Conservation (phyloP, 2,888 invertebrate genomes). For the Eristalis pertinax region DNA sequence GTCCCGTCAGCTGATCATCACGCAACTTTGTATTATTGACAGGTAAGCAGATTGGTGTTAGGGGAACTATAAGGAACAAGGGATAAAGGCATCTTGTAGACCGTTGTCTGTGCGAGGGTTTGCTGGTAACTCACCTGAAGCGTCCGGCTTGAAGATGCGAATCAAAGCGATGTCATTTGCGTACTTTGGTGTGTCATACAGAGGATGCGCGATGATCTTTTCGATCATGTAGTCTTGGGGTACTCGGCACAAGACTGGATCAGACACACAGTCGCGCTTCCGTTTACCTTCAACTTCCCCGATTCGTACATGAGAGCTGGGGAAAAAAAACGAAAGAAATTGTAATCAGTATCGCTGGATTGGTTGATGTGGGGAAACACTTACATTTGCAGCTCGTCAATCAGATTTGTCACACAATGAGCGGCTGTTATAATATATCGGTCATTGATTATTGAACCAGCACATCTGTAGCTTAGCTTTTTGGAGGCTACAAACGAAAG, state of each 20-base stretch:
- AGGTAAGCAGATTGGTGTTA: constrained; percentile 83
- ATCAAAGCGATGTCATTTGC: constrained; percentile 85
- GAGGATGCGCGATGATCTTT: constrained; percentile 82
- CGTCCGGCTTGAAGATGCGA: constrained; percentile 80
- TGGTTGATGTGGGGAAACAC: constrained; percentile 49
- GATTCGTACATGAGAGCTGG: constrained; percentile 84
- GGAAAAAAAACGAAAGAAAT: constrained; percentile 50
- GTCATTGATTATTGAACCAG: constrained; percentile 83
- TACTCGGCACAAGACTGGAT: constrained; percentile 80
- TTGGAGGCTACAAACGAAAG: constrained; percentile 72
- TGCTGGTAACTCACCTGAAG: constrained; percentile 55
- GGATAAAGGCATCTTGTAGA: neutral
- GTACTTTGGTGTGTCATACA: constrained; percentile 82
- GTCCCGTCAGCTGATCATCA: constrained; percentile 81
- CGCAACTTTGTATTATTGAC: constrained; percentile 75
- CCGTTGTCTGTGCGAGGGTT: neutral
- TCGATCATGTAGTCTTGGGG: constrained; percentile 83
- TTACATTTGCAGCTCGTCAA: constrained; percentile 81
- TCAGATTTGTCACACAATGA: constrained; percentile 83
- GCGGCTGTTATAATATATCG: constrained; percentile 84
- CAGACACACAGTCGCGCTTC: constrained; percentile 81
- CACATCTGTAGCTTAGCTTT: constrained; percentile 79
- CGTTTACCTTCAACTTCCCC: constrained; percentile 84
- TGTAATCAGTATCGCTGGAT: neutral
- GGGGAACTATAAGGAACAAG: constrained; percentile 75